phyloP scores from a whole-genome alignment of 2,888 invertebrate species.

The Clistopyga incitator region DNA sequence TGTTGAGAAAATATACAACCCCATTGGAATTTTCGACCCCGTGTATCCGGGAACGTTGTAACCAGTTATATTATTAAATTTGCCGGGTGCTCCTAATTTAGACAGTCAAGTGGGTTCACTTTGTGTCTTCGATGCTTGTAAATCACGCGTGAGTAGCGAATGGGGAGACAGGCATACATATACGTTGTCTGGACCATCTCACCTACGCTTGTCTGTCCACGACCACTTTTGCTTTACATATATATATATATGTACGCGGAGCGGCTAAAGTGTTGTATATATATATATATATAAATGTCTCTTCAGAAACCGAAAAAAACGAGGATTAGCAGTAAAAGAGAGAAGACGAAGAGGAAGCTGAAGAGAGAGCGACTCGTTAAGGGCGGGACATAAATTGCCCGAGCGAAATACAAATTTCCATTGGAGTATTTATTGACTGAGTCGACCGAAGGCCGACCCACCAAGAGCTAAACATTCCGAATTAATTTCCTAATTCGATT shows the following conservation, averaged over 20 bases:
- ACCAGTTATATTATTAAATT: slow-evolving; percentile 24
- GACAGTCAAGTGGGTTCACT: slow-evolving; percentile 7
- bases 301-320: not conserved
- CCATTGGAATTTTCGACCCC: not conserved
- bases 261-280: not conserved
- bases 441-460: not conserved
- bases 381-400: slow-evolving; percentile 9
- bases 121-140: slow-evolving; percentile 15
- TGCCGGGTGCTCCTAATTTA: slow-evolving; percentile 9
- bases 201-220: slow-evolving; percentile 5
- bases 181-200: not conserved
- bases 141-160: slow-evolving; percentile 20
- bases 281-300: not conserved
- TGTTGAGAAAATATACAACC: not conserved
- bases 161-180: slow-evolving; percentile 13
- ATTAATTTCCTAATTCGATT: slow-evolving; percentile 63
- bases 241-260: not conserved
- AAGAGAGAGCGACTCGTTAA: slow-evolving; percentile 13
- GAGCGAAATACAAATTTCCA: slow-evolving; percentile 26
- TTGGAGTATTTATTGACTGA: slow-evolving; percentile 7
- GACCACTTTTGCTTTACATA: not conserved
- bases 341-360: not conserved
- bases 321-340: not conserved
- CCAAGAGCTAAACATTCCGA: slow-evolving; percentile 18
- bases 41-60: not conserved